Percentiles rank a stretch among this genome's conserved stretches.
These are phyloP conservation scores for Numenius phaeopus DNA, from an alignment of 2,797 vertebrate genomes.

Conservation along the genomic window DNA sequence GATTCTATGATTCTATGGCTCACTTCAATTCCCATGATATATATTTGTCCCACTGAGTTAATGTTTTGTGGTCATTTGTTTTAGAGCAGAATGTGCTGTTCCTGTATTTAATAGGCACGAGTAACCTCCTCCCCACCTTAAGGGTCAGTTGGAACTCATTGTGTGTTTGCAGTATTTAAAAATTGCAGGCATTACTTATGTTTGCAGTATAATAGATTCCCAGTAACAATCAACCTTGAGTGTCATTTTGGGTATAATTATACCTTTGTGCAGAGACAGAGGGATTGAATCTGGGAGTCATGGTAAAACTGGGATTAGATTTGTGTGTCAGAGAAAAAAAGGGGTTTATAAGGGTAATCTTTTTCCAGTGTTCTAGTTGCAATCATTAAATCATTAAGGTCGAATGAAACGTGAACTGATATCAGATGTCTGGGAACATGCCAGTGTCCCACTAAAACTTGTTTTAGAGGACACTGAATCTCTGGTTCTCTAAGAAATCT, in stretches of 20 bases:
- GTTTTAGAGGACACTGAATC: too few relatives aligned
- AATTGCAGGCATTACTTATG: not conserved
- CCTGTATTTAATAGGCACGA: not conserved
- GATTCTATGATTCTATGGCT: too few relatives aligned
- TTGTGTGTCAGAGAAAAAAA: not conserved
- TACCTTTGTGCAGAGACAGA: not conserved
- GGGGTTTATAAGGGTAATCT: not conserved
- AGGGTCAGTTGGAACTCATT: not conserved
- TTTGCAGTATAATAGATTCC: not conserved
- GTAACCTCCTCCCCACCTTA: not conserved
- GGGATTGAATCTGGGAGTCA: not conserved
- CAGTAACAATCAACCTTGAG: not conserved
- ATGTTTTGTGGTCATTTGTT: too few relatives aligned
- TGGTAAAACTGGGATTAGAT: not conserved
- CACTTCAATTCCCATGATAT: too few relatives aligned
- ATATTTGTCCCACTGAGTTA: too few relatives aligned
- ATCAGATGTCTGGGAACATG: too few relatives aligned
- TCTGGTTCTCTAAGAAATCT: too few relatives aligned
- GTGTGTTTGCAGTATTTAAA: not conserved
- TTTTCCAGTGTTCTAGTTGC: not conserved
- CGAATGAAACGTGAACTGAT: too few relatives aligned
- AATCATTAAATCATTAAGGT: not conserved
- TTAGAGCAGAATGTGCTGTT: too few relatives aligned
- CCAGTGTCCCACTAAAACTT: too few relatives aligned
- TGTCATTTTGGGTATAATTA: not conserved